Percentiles rank a stretch among this genome's conserved stretches.
Evolutionary conservation across 1,140 invertebrate genomes (phyloP).

Genomic region (Bombyx mandarina): DNA sequence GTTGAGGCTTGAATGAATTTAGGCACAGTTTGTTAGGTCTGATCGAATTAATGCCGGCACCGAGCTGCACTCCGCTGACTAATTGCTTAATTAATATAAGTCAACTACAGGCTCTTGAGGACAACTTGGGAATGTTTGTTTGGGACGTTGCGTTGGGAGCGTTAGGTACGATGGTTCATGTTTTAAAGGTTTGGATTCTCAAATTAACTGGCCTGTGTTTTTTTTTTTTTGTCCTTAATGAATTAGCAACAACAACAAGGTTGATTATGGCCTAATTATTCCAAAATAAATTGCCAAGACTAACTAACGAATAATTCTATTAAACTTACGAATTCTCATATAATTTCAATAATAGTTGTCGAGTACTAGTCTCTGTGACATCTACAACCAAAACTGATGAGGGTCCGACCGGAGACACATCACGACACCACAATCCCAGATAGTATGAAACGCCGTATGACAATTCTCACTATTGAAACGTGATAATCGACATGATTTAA

Average conservation of each 20-base stretch:
- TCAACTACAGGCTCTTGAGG: conserved; percentile 1
- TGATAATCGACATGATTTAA: too few relatives aligned
- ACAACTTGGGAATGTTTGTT: too few relatives aligned
- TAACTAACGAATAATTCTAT: too few relatives aligned
- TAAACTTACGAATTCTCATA: not conserved
- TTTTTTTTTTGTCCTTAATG: too few relatives aligned
- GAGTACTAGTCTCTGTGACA: conserved; percentile 8
- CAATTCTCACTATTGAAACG: too few relatives aligned
- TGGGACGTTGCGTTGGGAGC: too few relatives aligned
- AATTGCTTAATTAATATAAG: conserved; percentile 9
- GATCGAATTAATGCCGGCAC: conserved; percentile 12
- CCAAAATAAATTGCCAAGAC: too few relatives aligned
- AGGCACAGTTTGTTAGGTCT: conserved; percentile 8
- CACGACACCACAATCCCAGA: conserved; percentile 14
- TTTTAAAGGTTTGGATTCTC: too few relatives aligned
- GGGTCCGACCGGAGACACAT: conserved; percentile 17
- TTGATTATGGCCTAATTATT: too few relatives aligned
- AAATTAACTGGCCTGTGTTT: too few relatives aligned
- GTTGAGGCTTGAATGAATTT: conserved; percentile 17
- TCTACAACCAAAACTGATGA: conserved; percentile 14
- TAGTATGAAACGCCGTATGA: conserved; percentile 3
- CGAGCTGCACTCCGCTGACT: conserved; percentile 4
- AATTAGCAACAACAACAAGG: too few relatives aligned
- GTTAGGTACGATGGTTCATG: too few relatives aligned
- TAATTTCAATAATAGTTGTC: conserved; percentile 6